These are phyloP conservation scores for Papilio machaon DNA, from an alignment of 1,140 invertebrate genomes.

Conservation along the genomic window DNA sequence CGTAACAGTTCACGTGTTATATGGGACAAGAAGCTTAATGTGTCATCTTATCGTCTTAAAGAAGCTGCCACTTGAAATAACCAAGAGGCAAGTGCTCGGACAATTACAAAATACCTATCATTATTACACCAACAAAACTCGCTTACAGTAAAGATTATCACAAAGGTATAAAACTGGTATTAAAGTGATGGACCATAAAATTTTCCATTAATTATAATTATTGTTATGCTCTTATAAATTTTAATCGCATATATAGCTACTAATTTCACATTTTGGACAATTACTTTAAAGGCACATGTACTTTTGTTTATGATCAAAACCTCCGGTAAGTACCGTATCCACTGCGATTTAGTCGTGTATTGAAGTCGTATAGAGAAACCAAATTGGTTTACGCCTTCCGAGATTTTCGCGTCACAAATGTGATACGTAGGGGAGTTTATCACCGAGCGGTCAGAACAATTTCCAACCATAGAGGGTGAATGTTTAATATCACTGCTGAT, in stretches of 20 bases:
- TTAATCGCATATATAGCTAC: too few species aligned
- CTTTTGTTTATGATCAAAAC: background rate
- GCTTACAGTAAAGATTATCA: background rate
- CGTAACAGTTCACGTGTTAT: background rate
- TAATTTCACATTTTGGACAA: too few species aligned
- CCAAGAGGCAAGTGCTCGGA: background rate
- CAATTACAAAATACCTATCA: background rate
- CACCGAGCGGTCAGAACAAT: background rate
- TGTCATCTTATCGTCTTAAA: conserved; percentile 20
- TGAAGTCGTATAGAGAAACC: background rate
- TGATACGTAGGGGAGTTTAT: conserved; percentile 1
- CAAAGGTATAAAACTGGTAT: background rate
- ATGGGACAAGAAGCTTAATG: conserved; percentile 10
- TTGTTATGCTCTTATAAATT: background rate
- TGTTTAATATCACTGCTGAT: background rate
- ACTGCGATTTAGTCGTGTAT: background rate
- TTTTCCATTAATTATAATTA: background rate
- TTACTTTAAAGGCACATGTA: background rate
- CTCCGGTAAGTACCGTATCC: background rate
- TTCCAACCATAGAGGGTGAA: background rate
- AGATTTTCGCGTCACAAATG: background rate
- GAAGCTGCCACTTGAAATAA: conserved; percentile 1
- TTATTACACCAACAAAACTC: background rate
- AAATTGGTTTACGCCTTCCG: background rate
- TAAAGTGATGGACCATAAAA: background rate